A percentile compares a stretch with the other conserved stretches of the same genome.
phyloP scores from a whole-genome alignment of 2,113 vertebrate species.

The Machaerirhynchus nigripectus region DNA sequence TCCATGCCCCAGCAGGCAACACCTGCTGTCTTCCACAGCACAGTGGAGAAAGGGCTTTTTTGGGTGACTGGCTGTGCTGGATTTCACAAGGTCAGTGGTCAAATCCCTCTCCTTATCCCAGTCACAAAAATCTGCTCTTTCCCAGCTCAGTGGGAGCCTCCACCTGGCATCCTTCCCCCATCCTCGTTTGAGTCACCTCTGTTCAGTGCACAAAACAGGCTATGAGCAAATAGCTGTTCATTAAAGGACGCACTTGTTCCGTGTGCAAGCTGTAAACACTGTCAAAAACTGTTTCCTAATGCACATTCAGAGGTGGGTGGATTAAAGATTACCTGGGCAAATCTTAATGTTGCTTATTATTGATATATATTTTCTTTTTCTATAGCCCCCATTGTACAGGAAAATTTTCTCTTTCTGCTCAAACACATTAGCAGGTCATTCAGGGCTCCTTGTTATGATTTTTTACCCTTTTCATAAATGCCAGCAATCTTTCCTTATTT shows the following conservation, averaged over 20 bases:
- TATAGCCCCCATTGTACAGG: background rate
- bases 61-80: background rate
- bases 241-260: background rate
- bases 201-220: background rate
- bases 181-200: background rate
- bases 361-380: background rate
- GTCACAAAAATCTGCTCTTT: background rate
- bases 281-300: background rate
- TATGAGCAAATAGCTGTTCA: background rate
- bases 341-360: background rate
- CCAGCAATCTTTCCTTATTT: background rate
- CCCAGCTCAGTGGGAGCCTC: fast-evolving
- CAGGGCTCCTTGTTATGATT: background rate
- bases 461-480: background rate
- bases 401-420: background rate
- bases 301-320: background rate
- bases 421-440: background rate
- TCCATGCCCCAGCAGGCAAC: background rate
- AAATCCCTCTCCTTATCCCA: background rate
- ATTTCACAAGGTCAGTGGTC: background rate
- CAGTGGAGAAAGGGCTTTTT: background rate
- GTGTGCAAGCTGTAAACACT: background rate
- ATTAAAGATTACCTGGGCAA: background rate
- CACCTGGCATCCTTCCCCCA: too few species aligned
- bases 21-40: background rate